These are phyloP conservation scores for Myotis vivesi DNA, from an alignment of 2,797 vertebrate species.

Conservation along the genomic window DNA sequence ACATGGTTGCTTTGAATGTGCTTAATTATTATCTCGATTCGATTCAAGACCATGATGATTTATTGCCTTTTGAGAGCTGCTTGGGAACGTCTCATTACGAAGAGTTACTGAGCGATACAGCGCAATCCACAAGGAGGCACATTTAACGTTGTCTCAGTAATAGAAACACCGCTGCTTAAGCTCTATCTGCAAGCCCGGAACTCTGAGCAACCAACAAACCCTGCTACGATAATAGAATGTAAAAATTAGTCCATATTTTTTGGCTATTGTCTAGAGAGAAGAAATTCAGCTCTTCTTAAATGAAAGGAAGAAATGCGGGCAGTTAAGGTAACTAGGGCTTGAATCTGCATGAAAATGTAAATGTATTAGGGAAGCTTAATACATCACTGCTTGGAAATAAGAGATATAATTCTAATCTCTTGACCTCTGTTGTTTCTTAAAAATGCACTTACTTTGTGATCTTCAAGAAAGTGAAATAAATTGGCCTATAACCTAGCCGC, in stretches of 20 bases:
- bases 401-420: background rate
- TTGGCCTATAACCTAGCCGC: background rate
- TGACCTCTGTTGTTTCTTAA: background rate
- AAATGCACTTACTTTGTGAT: background rate
- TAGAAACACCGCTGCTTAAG: background rate
- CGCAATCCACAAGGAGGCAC: background rate
- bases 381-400: constrained; percentile 33
- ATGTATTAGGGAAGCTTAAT: background rate
- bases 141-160: constrained; percentile 53
- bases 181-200: constrained; percentile 36
- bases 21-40: constrained; percentile 73
- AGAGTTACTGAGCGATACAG: background rate
- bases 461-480: constrained; percentile 30
- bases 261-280: constrained; percentile 42
- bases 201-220: constrained; percentile 39
- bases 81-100: constrained; percentile 60
- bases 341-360: constrained; percentile 39
- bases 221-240: constrained; percentile 17
- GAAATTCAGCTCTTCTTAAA: constrained; percentile 46
- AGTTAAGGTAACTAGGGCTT: background rate
- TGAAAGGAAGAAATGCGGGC: background rate
- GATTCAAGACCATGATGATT: constrained; percentile 46
- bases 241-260: constrained; percentile 56
- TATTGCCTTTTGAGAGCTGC: constrained; percentile 57
- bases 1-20: constrained; percentile 46